Evolutionary conservation across 2,888 invertebrate genomes (phyloP).

Genomic region (Acleris laterana): DNA sequence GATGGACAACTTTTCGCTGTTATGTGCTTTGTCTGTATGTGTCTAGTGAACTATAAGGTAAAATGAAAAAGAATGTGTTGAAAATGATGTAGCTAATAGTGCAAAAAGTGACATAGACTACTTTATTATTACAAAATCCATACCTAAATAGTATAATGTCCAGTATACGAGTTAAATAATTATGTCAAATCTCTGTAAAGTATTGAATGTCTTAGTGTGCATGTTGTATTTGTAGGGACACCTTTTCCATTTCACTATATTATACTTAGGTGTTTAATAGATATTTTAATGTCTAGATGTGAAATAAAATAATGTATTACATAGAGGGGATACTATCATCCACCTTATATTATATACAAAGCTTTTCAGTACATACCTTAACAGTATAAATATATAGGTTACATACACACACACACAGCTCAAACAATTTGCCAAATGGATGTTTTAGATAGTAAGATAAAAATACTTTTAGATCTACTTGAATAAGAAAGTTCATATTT

Average conservation of each 20-base stretch:
- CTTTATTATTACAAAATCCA: conserved; percentile 34
- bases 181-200: conserved; percentile 41
- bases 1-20: conserved; percentile 54
- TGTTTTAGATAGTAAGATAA: conserved; percentile 55
- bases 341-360: conserved; percentile 33
- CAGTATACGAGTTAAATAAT: conserved; percentile 47
- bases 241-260: conserved; percentile 30
- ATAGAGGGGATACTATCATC: conserved; percentile 1
- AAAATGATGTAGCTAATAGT: conserved; percentile 31
- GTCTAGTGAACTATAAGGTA: conserved; percentile 49
- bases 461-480: conserved; percentile 31
- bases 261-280: conserved; percentile 23
- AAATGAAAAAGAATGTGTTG: conserved; percentile 39
- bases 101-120: conserved; percentile 39
- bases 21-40: conserved; percentile 53
- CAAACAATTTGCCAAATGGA: conserved; percentile 78
- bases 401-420: conserved; percentile 58
- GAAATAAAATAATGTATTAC: conserved; percentile 2
- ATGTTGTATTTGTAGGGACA: conserved; percentile 34
- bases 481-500: no score
- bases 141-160: conserved; percentile 44
- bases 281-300: conserved; percentile 17
- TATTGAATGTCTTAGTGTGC: conserved; percentile 40
- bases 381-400: conserved; percentile 39
- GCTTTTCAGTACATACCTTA: conserved; percentile 42